phyloP scores from a whole-genome alignment of 2,888 invertebrate species.

The Encarsia formosa region DNA sequence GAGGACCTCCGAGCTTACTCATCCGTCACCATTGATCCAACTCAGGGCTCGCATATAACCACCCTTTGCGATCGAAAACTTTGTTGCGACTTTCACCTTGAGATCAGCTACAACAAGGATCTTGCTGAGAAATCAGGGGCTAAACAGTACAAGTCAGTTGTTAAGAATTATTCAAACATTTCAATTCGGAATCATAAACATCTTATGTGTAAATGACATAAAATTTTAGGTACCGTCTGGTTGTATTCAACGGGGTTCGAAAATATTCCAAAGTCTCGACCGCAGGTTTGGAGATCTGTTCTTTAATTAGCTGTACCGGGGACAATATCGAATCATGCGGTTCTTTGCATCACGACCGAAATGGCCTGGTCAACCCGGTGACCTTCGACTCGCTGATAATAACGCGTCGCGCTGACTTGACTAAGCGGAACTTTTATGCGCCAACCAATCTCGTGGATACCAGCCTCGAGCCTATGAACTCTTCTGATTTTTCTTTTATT shows the following conservation, averaged over 20 bases:
- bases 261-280: neutral
- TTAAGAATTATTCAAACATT: neutral
- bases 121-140: constrained; percentile 21
- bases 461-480: neutral
- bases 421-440: neutral
- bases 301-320: constrained; percentile 10
- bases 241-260: constrained; percentile 16
- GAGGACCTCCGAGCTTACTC: constrained; percentile 30
- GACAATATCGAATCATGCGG: constrained; percentile 8
- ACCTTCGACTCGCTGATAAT: constrained; percentile 13
- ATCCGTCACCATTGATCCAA: constrained; percentile 22
- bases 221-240: constrained; percentile 11
- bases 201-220: neutral
- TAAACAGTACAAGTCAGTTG: constrained; percentile 30
- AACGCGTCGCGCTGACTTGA: constrained; percentile 8
- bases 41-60: constrained; percentile 23
- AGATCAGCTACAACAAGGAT: constrained; percentile 26
- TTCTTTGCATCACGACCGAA: neutral
- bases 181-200: neutral
- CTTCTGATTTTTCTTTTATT: constrained; percentile 8
- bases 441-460: constrained; percentile 4
- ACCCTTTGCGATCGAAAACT: constrained; percentile 31
- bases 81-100: constrained; percentile 31
- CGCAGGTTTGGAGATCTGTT: constrained; percentile 13
- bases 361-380: constrained; percentile 1